Percentiles rank a stretch among this genome's conserved stretches.
phyloP scores from a whole-genome alignment of 92 coral and sea anemone species.

The Zoanthus sansibaricus region DNA sequence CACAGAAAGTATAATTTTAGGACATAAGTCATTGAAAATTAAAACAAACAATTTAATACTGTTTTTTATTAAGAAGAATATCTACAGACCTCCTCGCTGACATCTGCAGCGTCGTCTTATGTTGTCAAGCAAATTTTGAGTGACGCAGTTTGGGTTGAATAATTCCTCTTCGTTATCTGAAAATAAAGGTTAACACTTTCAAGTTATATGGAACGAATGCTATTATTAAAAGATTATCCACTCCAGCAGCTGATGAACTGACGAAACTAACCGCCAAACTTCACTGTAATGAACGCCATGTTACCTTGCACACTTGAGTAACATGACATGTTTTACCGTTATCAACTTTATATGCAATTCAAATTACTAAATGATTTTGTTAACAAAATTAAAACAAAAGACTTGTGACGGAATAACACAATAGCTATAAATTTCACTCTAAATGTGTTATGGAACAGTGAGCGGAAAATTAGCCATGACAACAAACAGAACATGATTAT shows the following conservation, averaged over 20 bases:
- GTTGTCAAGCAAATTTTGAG: conserved; percentile 84
- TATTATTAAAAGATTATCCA: too few species aligned
- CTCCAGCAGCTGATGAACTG: background rate
- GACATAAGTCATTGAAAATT: too few species aligned
- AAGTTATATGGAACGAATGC: background rate
- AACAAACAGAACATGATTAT: too few species aligned
- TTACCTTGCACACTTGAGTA: background rate
- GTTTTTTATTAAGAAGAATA: background rate
- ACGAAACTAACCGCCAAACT: conserved; percentile 76
- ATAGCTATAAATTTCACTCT: too few species aligned
- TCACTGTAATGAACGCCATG: conserved; percentile 86
- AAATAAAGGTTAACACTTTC: background rate
- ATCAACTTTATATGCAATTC: background rate
- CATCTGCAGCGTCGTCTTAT: conserved; percentile 80
- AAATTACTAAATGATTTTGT: background rate
- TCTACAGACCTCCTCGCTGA: conserved; percentile 77
- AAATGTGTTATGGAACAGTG: too few species aligned
- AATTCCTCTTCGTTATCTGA: conserved; percentile 85
- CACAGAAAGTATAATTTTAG: too few species aligned
- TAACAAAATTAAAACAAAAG: background rate
- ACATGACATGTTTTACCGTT: background rate
- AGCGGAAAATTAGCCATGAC: too few species aligned
- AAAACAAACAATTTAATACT: too few species aligned
- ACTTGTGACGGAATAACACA: too few species aligned
- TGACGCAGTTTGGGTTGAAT: conserved; percentile 86